Percentiles rank a stretch among this genome's conserved stretches.
These are phyloP conservation scores for Ruditapes philippinarum DNA, from an alignment of 1,140 invertebrate species.

Conservation along the genomic window DNA sequence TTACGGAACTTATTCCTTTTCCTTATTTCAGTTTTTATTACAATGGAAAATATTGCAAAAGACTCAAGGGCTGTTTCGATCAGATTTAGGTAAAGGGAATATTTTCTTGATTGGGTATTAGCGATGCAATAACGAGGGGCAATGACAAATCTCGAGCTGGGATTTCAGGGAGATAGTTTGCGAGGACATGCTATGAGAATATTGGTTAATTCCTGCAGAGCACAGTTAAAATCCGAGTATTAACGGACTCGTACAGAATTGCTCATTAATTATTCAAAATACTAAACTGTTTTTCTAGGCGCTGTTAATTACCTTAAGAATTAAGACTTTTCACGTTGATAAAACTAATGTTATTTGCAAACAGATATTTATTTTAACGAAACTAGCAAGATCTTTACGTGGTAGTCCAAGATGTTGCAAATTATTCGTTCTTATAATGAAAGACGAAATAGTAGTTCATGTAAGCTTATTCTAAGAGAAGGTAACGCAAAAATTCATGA, in stretches of 20 bases:
- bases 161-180: neutral
- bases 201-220: slow-evolving; percentile 26
- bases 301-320: neutral
- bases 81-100: neutral
- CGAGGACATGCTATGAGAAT: neutral
- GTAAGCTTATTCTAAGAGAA: no score
- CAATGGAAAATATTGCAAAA: neutral
- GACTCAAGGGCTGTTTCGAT: neutral
- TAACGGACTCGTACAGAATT: neutral
- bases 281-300: slow-evolving; percentile 28
- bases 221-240: no score
- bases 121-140: neutral
- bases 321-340: neutral
- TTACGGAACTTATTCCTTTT: neutral
- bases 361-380: no score
- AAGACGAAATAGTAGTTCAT: no score
- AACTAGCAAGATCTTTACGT: no score
- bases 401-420: no score
- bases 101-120: slow-evolving; percentile 35
- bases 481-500: no score
- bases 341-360: no score
- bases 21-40: slow-evolving; percentile 43
- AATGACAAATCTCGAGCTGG: neutral
- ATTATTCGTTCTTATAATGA: no score
- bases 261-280: slow-evolving; percentile 45